phyloP scores from a whole-genome alignment of 2,797 vertebrate genomes.

The Phalanger gymnotis region DNA sequence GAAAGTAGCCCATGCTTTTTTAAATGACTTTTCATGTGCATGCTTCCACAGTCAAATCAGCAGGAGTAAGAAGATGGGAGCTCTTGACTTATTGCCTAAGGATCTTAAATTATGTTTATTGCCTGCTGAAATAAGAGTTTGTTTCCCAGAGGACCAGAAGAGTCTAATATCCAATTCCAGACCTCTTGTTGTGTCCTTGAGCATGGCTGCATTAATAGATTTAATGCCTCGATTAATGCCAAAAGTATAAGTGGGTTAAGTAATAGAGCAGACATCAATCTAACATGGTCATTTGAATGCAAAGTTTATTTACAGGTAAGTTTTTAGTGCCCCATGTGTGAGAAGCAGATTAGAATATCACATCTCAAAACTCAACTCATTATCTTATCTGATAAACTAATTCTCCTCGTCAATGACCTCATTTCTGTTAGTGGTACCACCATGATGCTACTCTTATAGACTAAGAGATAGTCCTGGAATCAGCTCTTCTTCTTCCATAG shows the following conservation, averaged over 20 bases:
- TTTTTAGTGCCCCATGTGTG: background rate
- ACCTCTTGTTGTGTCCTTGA: background rate
- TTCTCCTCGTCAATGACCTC: background rate
- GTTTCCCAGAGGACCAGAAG: background rate
- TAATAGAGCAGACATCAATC: background rate
- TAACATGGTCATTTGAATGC: background rate
- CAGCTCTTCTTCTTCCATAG: background rate
- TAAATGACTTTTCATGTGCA: background rate
- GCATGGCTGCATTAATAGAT: background rate
- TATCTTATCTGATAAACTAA: background rate
- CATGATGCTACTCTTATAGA: background rate
- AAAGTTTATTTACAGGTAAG: background rate
- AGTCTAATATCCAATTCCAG: background rate
- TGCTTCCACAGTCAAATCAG: background rate
- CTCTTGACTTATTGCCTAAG: background rate
- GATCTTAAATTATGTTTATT: background rate
- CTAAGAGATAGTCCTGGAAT: background rate
- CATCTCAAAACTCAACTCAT: background rate
- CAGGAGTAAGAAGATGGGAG: background rate
- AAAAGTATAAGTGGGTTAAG: background rate
- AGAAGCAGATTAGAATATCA: background rate
- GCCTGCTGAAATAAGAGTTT: background rate
- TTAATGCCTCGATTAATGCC: background rate
- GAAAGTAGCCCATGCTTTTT: background rate
- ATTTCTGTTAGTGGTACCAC: background rate